Evolutionary conservation across 2,888 invertebrate genomes (phyloP).

Genomic region (Pseudococcus viburni): DNA sequence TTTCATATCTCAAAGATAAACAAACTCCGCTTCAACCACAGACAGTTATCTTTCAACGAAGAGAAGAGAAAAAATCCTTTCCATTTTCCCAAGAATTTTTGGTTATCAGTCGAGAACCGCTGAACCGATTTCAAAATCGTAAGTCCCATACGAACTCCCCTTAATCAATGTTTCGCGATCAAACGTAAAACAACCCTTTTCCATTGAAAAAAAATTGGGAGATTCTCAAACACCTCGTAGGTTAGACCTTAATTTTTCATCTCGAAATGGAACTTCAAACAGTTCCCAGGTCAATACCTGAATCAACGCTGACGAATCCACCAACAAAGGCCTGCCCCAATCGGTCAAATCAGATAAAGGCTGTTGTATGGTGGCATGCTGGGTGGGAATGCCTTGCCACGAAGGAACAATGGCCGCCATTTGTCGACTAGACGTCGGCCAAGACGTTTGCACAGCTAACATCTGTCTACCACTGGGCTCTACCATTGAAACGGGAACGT

Average conservation of each 20-base stretch:
- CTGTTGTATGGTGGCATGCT: constrained; percentile 76
- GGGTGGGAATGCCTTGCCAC: constrained; percentile 84
- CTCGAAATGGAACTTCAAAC: neutral
- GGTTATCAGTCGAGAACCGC: too few species aligned
- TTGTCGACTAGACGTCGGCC: constrained; percentile 80
- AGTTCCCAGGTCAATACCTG: constrained; percentile 74
- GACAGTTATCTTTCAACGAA: too few species aligned
- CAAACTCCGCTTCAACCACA: too few species aligned
- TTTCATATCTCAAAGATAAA: too few species aligned
- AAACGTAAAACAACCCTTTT: too few species aligned
- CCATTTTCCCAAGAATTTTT: too few species aligned
- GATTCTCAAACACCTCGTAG: too few species aligned
- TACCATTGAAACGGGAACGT: constrained; percentile 94
- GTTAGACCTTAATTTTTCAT: neutral
- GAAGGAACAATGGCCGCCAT: constrained; percentile 85
- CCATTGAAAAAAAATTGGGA: too few species aligned
- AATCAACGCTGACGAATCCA: constrained; percentile 82
- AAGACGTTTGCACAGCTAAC: constrained; percentile 74
- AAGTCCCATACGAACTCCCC: too few species aligned
- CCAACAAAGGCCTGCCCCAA: constrained; percentile 83
- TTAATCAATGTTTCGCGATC: too few species aligned
- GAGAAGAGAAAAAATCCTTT: too few species aligned
- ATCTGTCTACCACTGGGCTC: constrained; percentile 87
- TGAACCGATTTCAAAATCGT: too few species aligned
- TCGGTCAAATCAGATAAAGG: constrained; percentile 76